These are phyloP conservation scores for Maccullochella peelii DNA, from an alignment of 2,113 vertebrate genomes.

Conservation along the genomic window DNA sequence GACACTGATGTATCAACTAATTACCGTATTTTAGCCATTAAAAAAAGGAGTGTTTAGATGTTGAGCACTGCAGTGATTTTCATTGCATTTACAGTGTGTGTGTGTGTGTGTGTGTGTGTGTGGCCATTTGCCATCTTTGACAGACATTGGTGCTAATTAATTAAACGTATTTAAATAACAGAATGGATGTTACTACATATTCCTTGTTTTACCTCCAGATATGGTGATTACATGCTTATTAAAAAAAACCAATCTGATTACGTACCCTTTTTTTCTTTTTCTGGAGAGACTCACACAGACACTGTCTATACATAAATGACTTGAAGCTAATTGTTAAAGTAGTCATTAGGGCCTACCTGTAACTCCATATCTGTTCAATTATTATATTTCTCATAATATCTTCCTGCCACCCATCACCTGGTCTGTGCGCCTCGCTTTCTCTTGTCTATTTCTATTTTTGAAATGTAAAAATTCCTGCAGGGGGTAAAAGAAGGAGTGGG, in stretches of 20 bases:
- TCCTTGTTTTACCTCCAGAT: slow-evolving; percentile 44
- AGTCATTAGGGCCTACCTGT: slow-evolving; percentile 49
- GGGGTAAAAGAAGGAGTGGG: slow-evolving; percentile 52
- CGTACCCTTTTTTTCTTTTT: background rate
- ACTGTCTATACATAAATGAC: slow-evolving; percentile 22
- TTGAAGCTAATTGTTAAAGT: slow-evolving; percentile 43
- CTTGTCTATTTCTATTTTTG: slow-evolving; percentile 68
- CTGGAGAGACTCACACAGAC: slow-evolving; percentile 3
- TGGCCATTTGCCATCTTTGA: slow-evolving; percentile 42
- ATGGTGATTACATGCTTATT: slow-evolving; percentile 6
- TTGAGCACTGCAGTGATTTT: slow-evolving; percentile 38
- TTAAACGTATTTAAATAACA: slow-evolving; percentile 35
- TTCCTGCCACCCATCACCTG: slow-evolving; percentile 19
- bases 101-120: background rate
- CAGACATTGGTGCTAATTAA: slow-evolving; percentile 39
- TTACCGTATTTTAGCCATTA: slow-evolving; percentile 67
- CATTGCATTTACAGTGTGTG: background rate
- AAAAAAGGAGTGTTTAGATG: slow-evolving; percentile 47
- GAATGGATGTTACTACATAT: slow-evolving; percentile 6
- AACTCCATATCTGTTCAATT: slow-evolving; percentile 39
- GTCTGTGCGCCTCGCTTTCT: slow-evolving; percentile 24
- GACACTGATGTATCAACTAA: slow-evolving; percentile 75
- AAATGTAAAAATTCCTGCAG: slow-evolving; percentile 68
- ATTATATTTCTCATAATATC: slow-evolving; percentile 47
- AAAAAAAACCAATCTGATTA: slow-evolving; percentile 30